Percentiles rank a stretch among this genome's conserved stretches.
phyloP scores from a whole-genome alignment of 2,888 invertebrate genomes.

The Augochlorella aurata region DNA sequence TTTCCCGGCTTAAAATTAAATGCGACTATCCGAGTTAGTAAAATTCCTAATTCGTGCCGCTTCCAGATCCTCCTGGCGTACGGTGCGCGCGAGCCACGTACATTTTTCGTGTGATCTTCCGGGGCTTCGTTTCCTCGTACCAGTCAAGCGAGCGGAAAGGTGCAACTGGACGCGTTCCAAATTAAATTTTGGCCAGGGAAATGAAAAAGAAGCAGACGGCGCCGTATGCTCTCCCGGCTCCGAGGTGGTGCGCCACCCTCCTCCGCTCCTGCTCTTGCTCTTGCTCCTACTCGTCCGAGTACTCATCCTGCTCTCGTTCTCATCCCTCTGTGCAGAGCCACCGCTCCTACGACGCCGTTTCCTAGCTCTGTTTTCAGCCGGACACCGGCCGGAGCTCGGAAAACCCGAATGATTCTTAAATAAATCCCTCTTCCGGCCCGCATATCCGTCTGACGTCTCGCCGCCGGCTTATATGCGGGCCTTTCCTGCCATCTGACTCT shows the following conservation, averaged over 20 bases:
- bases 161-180: constrained; percentile 80
- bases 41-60: constrained; percentile 80
- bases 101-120: constrained; percentile 81
- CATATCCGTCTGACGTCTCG: constrained; percentile 22
- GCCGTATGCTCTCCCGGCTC: constrained; percentile 36
- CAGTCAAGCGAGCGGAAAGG: constrained; percentile 71
- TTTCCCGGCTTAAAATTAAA: constrained; percentile 82
- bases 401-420: constrained; percentile 55
- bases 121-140: constrained; percentile 80
- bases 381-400: constrained; percentile 10
- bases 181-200: constrained; percentile 77
- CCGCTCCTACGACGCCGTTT: neutral
- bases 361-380: neutral
- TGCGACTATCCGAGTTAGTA: constrained; percentile 81
- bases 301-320: neutral
- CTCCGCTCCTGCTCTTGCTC: neutral
- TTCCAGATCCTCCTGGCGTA: constrained; percentile 66
- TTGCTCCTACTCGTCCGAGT: constrained; percentile 3
- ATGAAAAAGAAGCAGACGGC: constrained; percentile 70
- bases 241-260: constrained; percentile 18
- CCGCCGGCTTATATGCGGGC: constrained; percentile 26
- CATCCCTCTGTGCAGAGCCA: neutral
- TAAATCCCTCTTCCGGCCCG: constrained; percentile 54
- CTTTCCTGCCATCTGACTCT: constrained; percentile 7
- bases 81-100: constrained; percentile 67